A percentile compares a stretch with the other conserved stretches of the same genome.
These are phyloP conservation scores for Speoplatyrhinus poulsoni DNA, from an alignment of 2,113 vertebrate species.

Conservation along the genomic window DNA sequence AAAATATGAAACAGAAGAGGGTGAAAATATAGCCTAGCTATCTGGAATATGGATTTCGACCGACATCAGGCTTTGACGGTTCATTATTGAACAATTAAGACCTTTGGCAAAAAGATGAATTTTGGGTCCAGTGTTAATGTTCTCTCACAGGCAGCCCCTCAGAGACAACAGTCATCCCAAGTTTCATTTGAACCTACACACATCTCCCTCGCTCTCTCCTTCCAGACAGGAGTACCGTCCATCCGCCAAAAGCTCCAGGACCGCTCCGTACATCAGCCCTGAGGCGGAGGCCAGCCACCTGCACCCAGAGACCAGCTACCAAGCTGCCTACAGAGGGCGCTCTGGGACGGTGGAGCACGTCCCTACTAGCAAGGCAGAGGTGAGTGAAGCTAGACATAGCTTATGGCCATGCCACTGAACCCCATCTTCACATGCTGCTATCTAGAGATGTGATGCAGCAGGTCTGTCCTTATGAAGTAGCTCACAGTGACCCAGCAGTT, in stretches of 20 bases:
- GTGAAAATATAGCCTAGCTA: too few relatives aligned
- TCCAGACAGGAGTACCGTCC: slow-evolving; percentile 87
- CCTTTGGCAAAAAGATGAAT: not conserved
- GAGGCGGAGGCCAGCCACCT: slow-evolving; percentile 60
- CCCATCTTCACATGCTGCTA: slow-evolving; percentile 38
- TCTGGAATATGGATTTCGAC: too few relatives aligned
- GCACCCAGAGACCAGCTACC: slow-evolving; percentile 83
- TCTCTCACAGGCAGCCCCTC: not conserved
- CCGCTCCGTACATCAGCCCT: slow-evolving; percentile 71
- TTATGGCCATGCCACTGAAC: too few relatives aligned
- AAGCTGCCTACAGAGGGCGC: slow-evolving; percentile 78
- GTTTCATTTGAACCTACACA: not conserved
- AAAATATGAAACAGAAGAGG: not conserved
- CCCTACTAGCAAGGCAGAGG: slow-evolving; percentile 58
- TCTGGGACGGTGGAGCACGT: slow-evolving; percentile 45
- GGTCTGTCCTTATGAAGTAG: slow-evolving; percentile 40
- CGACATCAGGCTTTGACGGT: not conserved
- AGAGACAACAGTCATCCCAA: not conserved
- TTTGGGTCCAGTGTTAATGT: not conserved
- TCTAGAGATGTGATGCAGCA: slow-evolving; percentile 51
- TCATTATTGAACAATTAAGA: not conserved
- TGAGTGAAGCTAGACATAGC: slow-evolving; percentile 28
- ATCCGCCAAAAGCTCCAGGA: slow-evolving; percentile 82
- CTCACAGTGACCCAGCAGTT: slow-evolving; percentile 71
- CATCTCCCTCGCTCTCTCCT: slow-evolving; percentile 12